Base-by-base conservation (phyloP, 1,140 invertebrate genomes). In the Pogonomyrmex californicus region DNA sequence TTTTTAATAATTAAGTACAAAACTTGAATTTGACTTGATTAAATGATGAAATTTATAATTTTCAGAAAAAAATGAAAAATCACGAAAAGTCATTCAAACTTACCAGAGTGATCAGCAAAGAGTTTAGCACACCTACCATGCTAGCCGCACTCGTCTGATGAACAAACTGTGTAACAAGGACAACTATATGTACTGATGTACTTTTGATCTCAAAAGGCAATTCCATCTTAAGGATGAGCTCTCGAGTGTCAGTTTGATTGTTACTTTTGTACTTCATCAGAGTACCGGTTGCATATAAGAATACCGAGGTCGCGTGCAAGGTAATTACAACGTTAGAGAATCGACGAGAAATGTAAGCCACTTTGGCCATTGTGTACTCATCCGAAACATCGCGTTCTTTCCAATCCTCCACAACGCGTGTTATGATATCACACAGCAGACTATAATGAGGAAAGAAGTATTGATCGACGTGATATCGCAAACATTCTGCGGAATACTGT, bases 221-320 rank as follows among this genome's bases (percentile, higher is more conserved):
- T 3, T 90, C 75, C 86, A 90, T 87, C 44, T 87, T 87, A 0
- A 90, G 83, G 41, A n/a, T 54, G 4, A 83, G 73, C 30, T 90
- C 54, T 41, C 68, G 56, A 12, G 30, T 4, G 4, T 68, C 17
- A 30, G 56, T 63, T 17, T 9, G 79, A 62, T 83, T 83, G 12
- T 12, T 71, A 12, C 12, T 62, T 47, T 33, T 60, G 12, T 38
- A 12, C 2, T 10, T 47, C n/a, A 60, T 12, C 44, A 90, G 1
- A 12, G 54, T 41, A 0, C 62, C 47, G 7, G 4, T 6, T 2
- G 36, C 33, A 3, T 88, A 86, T 23, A 49, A 9, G 0, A 14
- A 6, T 1, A 60, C 44, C 1, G 58, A 47, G 0, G 38, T 6
- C 33, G 54, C 7, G 14, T 76, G 60, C 0, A 23, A 7, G 38